Base-by-base conservation (phyloP, 2,113 vertebrate genomes). In the Hyperopisus bebe region DNA sequence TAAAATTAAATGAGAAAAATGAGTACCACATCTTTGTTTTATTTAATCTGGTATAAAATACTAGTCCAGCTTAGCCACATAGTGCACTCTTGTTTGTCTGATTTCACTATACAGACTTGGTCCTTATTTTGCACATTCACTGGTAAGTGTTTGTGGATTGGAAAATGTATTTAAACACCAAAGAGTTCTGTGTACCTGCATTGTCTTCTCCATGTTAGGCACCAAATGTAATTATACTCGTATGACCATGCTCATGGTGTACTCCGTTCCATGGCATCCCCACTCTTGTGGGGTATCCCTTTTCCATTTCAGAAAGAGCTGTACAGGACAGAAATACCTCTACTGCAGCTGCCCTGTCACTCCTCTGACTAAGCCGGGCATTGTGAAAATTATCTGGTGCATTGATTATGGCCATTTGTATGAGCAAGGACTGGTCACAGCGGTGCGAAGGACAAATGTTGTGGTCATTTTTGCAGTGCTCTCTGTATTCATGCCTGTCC, bases 281-380 rank as follows among this genome's bases (percentile, higher is more conserved):
- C 51, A 13, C 88, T 51, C 39, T 53, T 48, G 74, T 35, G 48
- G 48, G 31, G 74, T 44, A 48, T 89, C 88, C n/a, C 44, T 44
- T 88, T 77, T 88, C 88, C 74, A 50, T 84, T 89, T 44, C 80
- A 84, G 89, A 89, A 85, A 83, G 55, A 24, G 80, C 39, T 15
- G 51, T 55, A 35, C 39, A 42, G 53, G 50, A 83, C 27, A 39
- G 42, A 55, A 62, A 85, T 58, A 39, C 39, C 42, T 42, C 50
- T 46, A 27, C 80, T 51, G 44, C 80, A 89, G 89, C 89, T 89
- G 89, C 51, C 42, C 80, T 85, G 89, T 89, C 80, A 85, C 80
- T 89, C 80, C 35, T 5, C 5, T 3, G 51, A 5, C 80, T 44
- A 15, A 89, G 80, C 19, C 0, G n/a, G 21, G 77, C 89, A 31